A percentile compares a stretch with the other conserved stretches of the same genome.
These are phyloP conservation scores for Nannoperca australis DNA, from an alignment of 2,797 vertebrate genomes.

Conservation along the genomic window DNA sequence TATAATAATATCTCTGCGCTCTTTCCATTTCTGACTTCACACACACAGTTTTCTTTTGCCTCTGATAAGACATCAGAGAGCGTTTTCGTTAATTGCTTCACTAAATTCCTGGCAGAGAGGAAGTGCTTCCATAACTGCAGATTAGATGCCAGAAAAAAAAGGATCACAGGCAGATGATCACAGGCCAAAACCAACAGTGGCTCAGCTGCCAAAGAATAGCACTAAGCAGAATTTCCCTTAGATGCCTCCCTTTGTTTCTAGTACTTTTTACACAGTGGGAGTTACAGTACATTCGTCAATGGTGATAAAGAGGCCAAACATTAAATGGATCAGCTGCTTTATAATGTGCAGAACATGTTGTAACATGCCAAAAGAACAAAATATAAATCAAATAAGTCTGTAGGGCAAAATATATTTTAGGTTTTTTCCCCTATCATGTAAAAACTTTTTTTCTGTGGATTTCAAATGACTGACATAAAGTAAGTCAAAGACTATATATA, in stretches of 20 bases:
- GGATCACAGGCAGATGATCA: constrained; percentile 41
- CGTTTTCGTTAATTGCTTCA: constrained; percentile 66
- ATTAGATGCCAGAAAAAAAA: constrained; percentile 58
- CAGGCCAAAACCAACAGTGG: constrained; percentile 71
- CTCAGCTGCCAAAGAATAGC: constrained; percentile 36
- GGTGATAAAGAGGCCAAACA: neutral
- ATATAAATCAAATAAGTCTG: neutral
- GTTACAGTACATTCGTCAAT: neutral
- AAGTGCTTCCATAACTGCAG: constrained; percentile 68
- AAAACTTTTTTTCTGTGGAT: neutral
- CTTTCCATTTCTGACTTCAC: constrained; percentile 21
- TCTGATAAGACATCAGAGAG: constrained; percentile 77
- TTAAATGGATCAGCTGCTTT: neutral
- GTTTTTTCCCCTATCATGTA: neutral
- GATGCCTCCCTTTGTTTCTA: constrained; percentile 21
- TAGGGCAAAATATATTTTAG: neutral
- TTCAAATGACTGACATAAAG: neutral
- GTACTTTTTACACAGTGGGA: neutral
- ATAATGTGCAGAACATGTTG: neutral
- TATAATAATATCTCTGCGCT: constrained; percentile 18
- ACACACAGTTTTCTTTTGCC: constrained; percentile 30
- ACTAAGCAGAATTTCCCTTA: constrained; percentile 18
- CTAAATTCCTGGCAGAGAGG: constrained; percentile 74
- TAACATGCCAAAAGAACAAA: neutral
- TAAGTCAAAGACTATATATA: neutral